These are phyloP conservation scores for Emys orbicularis DNA, from an alignment of 2,797 vertebrate species.

Conservation along the genomic window DNA sequence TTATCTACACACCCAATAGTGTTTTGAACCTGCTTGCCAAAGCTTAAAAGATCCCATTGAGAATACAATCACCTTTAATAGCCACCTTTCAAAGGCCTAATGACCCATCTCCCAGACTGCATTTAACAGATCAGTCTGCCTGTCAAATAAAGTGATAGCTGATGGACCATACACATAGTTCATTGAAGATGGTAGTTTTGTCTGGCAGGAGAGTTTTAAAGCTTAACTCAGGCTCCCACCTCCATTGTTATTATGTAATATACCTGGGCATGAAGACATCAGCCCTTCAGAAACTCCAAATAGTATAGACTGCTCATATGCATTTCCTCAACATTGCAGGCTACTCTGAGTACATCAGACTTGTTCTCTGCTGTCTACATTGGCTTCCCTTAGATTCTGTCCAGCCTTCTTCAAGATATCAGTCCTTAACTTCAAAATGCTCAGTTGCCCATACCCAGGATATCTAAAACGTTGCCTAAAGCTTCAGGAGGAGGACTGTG, in stretches of 20 bases:
- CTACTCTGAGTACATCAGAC: not conserved
- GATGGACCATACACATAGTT: not conserved
- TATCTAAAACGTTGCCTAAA: not conserved
- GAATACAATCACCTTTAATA: not conserved
- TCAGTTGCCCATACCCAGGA: not conserved
- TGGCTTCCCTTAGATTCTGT: not conserved
- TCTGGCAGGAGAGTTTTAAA: not conserved
- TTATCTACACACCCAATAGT: not conserved
- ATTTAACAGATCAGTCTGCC: not conserved
- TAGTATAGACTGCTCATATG: accelerated
- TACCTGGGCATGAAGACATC: not conserved
- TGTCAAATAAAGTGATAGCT: not conserved
- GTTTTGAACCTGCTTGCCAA: not conserved
- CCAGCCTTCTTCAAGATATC: not conserved
- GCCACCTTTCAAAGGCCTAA: not conserved
- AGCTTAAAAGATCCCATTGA: not conserved
- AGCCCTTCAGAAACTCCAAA: not conserved
- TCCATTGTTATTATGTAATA: not conserved
- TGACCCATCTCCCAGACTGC: accelerated
- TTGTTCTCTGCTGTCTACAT: not conserved
- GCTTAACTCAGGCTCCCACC: accelerated
- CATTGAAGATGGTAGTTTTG: not conserved
- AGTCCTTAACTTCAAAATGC: accelerated
- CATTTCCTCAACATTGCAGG: accelerated
- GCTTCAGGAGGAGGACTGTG: accelerated